Evolutionary conservation across 1,140 invertebrate genomes (phyloP), one percentile per base, ranked within the genome.

Genomic region (Anthonomus grandis): DNA sequence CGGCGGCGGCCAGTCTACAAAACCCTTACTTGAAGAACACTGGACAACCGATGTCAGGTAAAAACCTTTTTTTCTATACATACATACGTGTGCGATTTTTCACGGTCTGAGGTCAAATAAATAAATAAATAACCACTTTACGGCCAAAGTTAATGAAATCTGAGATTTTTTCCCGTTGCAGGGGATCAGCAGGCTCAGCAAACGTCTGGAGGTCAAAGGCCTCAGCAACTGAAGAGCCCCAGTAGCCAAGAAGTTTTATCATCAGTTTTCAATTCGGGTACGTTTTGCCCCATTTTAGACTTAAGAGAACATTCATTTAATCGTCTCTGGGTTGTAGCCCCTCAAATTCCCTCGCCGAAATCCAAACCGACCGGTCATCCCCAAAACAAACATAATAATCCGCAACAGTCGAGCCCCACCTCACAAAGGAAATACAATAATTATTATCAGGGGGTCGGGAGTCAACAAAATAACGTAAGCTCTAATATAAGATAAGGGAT

Each of bases 311-410:
- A 31, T 31, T n/a, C n/a, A 31, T n/a, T 31, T 31, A 31, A 6
- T 31, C 27, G n/a, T 31, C 27, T 39, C 12, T 65, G 19, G 38
- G 62, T 66, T 62, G 9, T 49, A 71, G 71, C 60, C 23, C 62
- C 70, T 12, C 71, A 73, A 62, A 70, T 73, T 38, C 66, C 71
- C 12, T 73, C 71, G 8, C 71, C 71, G 12, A 73, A 73, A 63
- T 71, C 67, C 18, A 64, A 67, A 48, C 69, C 68, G 53, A 71
- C 70, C 51, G n/a, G n/a, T n/a, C n/a, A n/a, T n/a, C n/a, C n/a
- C n/a, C n/a, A 64, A 12, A 17, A 57, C 37, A 73, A 73, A 60
- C 71, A 71, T 52, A n/a, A n/a, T n/a, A 69, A 63, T 0, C 67
- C 64, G 17, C 71, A 66, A 37, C 71, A 73, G 44, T 67, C 70